Percentiles rank a stretch among this genome's conserved stretches.
Conservation (phyloP, 2,888 invertebrate genomes). For the Thera britannica region DNA sequence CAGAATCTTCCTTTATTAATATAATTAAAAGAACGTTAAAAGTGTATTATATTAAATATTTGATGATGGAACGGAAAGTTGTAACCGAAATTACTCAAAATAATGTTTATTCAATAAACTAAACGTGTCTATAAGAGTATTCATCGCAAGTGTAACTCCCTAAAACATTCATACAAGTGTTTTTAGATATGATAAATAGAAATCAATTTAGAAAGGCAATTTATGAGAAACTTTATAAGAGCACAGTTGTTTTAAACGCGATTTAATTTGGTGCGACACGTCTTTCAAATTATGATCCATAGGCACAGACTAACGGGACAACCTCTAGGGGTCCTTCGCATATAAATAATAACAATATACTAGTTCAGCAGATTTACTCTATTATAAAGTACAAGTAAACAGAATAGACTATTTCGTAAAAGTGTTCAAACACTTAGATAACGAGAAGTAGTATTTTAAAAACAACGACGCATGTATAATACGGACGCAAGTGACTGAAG, state of each 20-base stretch:
- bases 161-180: conserved; percentile 16
- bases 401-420: neutral
- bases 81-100: conserved; percentile 46
- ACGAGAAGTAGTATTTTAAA: neutral
- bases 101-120: conserved; percentile 42
- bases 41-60: no score
- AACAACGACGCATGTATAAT: neutral
- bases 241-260: neutral
- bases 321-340: no score
- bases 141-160: conserved; percentile 54
- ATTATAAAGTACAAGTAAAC: neutral
- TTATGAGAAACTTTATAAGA: no score
- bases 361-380: no score
- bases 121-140: conserved; percentile 40
- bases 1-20: no score
- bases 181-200: conserved; percentile 15
- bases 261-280: no score
- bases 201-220: neutral
- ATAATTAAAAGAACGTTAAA: no score
- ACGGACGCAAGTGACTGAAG: neutral
- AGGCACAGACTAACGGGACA: no score
- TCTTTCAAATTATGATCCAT: no score
- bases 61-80: conserved; percentile 29
- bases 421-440: neutral
- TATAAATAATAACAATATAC: no score